Evolutionary conservation across 2,113 vertebrate genomes (phyloP).

Genomic region (human): GRCh38 chr16:69915001-69915500

Average conservation of each 20-base stretch:
- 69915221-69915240: neutral
- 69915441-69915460: neutral
- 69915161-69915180: neutral
- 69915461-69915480: neutral
- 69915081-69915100: neutral
- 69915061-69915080: rapidly evolving
- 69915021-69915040: neutral
- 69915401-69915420: neutral
- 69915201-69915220: neutral
- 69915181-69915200: neutral
- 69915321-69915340: neutral
- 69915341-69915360: neutral
- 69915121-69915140: neutral
- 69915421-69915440: neutral
- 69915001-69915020: neutral
- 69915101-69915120: neutral
- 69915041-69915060: neutral
- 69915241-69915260: neutral
- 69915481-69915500: neutral
- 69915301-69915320: neutral
- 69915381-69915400: neutral
- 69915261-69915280: neutral
- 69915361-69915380: neutral
- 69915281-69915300: neutral
- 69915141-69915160: neutral